phyloP scores from a whole-genome alignment of 2,797 vertebrate genomes.

The Scleropages formosus region DNA sequence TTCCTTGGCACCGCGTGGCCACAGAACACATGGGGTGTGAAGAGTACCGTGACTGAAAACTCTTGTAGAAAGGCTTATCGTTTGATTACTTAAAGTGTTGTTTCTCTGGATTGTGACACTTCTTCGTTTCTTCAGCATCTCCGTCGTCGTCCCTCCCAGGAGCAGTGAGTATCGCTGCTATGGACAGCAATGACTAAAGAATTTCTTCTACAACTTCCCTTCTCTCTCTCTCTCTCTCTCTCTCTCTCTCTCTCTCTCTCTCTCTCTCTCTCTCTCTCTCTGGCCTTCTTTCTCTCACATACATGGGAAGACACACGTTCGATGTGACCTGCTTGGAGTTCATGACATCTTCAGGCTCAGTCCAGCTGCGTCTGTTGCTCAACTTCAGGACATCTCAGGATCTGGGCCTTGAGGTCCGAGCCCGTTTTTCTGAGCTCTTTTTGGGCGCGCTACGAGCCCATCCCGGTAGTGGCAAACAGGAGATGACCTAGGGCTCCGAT shows the following conservation, averaged over 20 bases:
- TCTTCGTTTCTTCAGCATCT: background rate
- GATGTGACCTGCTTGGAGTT: constrained; percentile 1
- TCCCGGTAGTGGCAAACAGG: too few relatives aligned
- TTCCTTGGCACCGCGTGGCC: too few relatives aligned
- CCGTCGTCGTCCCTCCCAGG: background rate
- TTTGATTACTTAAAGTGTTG: too few relatives aligned
- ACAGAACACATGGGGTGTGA: too few relatives aligned
- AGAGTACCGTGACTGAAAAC: too few relatives aligned
- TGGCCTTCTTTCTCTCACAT: too few relatives aligned
- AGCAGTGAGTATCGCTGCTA: too few relatives aligned
- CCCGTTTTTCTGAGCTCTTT: background rate
- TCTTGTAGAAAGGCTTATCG: too few relatives aligned
- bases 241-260: constrained; percentile 1
- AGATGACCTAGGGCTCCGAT: too few relatives aligned
- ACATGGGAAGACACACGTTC: constrained; percentile 5
- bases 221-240: background rate
- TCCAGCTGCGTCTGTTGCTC: background rate
- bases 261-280: too few relatives aligned
- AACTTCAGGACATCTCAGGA: background rate
- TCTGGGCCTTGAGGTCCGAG: background rate
- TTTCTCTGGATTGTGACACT: background rate
- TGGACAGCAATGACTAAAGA: background rate
- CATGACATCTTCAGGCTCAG: background rate
- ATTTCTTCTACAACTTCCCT: background rate
- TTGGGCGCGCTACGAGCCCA: background rate